Conservation (phyloP, 2,797 vertebrate genomes). For the Tokudaia muenninki region DNA sequence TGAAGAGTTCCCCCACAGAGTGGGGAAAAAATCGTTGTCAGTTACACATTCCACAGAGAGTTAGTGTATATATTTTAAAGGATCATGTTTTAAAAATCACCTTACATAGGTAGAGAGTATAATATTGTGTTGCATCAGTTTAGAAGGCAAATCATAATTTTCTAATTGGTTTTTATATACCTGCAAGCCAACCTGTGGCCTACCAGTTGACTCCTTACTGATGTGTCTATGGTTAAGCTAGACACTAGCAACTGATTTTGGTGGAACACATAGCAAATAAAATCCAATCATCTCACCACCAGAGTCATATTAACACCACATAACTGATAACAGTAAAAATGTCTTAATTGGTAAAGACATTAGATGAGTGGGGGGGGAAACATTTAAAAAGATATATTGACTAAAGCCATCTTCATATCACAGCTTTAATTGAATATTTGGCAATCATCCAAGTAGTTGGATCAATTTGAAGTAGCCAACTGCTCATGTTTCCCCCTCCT, state of each 20-base stretch:
- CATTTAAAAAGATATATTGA: not conserved
- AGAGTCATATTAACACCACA: not conserved
- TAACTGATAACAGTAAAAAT: constrained; percentile 36
- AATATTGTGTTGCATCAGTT: not conserved
- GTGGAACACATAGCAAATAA: not conserved
- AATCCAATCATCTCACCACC: constrained; percentile 4
- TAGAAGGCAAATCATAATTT: constrained; percentile 9
- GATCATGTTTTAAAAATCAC: not conserved
- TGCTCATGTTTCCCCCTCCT: not conserved
- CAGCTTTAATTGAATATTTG: constrained; percentile 31
- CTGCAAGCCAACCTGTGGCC: not conserved
- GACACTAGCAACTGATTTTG: not conserved
- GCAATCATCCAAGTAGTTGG: constrained; percentile 54
- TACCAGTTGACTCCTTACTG: not conserved
- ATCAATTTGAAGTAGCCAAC: constrained; percentile 9
- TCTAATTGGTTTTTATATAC: not conserved
- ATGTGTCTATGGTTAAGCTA: not conserved
- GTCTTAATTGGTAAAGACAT: constrained; percentile 29
- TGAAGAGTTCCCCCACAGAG: not conserved
- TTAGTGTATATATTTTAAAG: not conserved
- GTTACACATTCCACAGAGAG: not conserved
- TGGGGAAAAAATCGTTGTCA: not conserved
- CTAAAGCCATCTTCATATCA: constrained; percentile 24
- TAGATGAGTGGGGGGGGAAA: not conserved
- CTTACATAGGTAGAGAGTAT: constrained; percentile 3